phyloP scores from a whole-genome alignment of 2,797 vertebrate genomes.

The Neosilurus hyrtlii region DNA sequence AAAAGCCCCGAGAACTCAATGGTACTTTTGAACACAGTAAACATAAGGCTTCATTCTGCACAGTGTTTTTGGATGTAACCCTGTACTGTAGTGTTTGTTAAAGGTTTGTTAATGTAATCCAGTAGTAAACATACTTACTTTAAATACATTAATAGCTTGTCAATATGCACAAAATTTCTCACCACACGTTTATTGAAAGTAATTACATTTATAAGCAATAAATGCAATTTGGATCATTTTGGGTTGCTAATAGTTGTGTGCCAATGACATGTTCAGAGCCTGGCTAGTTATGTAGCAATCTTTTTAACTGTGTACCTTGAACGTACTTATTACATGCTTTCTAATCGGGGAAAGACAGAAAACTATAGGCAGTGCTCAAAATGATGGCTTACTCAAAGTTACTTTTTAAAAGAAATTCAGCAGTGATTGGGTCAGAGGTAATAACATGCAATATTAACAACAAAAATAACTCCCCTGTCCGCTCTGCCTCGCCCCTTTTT shows the following conservation, averaged over 20 bases:
- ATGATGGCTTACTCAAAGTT: background rate
- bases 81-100: no score
- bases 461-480: background rate
- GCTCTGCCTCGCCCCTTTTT: background rate
- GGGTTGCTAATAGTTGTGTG: background rate
- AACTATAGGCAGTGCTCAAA: background rate
- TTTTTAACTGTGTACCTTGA: background rate
- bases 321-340: background rate
- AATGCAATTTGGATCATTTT: background rate
- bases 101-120: no score
- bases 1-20: no score
- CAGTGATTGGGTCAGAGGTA: background rate
- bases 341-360: background rate
- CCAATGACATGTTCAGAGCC: background rate
- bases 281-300: background rate
- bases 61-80: no score
- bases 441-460: background rate
- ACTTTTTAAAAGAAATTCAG: background rate
- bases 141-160: background rate
- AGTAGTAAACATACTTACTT: no score
- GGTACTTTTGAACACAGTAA: no score
- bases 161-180: background rate
- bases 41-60: no score
- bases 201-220: background rate
- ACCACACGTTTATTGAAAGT: background rate